Evolutionary conservation across 2,113 vertebrate genomes (phyloP), one percentile per base, ranked within the genome.

Genomic region (Passer domesticus): DNA sequence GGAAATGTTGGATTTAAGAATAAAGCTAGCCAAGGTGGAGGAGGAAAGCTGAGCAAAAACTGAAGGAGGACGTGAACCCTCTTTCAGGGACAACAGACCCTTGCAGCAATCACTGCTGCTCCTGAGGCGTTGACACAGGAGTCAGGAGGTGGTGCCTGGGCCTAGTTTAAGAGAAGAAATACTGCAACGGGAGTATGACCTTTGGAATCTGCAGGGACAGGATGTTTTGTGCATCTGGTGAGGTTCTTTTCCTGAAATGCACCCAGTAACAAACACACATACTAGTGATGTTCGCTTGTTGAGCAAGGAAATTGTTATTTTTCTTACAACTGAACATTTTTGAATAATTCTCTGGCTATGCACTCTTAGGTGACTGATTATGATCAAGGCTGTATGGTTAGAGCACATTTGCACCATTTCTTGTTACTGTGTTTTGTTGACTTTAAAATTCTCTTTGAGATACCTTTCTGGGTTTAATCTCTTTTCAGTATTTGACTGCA

Each of bases 211-310:
- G 7, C 59, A 59, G 79, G 46, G 24, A 6, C 7, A 56, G 15
- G 35, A 37, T 49, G 35, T 63, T 63, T 53, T 50, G 18, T 87
- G 46, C 19, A 39, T 73, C 39, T 74, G 22, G 21, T 41, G 24
- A 85, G 33, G n/a, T 44, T 84, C 18, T 62, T 83, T 44, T 37
- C 30, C 43, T 84, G 30, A 89, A 91, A 50, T 55, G n/a, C 8
- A 15, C 28, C 20, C 49, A 11, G 41, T 73, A 69, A 47, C 22
- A 55, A 76, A 35, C 33, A 55, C 12, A 21, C 13, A 1, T 21
- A 15, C 21, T 28, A 30, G 19, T 47, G 25, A 15, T 1, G 1
- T 50, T 76, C 0, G 0, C 28, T 67, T 31, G 6, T 46, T 75
- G 52, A 66, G 33, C 43, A 22, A 85, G 7, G 7, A 77, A 59